Conservation (phyloP, 35 echinoderm and acorn worm genomes). For the Apostichopus californicus region DNA sequence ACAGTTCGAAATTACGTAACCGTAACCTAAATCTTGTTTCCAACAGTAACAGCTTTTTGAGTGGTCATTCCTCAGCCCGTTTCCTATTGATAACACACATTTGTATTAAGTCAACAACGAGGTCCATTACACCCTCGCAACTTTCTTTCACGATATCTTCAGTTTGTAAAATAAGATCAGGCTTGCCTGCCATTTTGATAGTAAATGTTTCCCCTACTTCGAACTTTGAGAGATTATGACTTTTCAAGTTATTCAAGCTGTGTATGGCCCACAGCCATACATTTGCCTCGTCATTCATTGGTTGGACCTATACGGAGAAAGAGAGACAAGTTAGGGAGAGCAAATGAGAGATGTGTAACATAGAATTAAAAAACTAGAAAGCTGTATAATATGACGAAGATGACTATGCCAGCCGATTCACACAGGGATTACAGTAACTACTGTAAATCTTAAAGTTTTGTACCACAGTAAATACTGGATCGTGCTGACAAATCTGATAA, state of each 20-base stretch:
- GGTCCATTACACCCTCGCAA: neutral
- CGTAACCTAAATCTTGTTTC: no score
- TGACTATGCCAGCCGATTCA: neutral
- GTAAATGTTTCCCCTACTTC: neutral
- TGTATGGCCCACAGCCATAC: neutral
- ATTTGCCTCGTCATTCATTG: neutral
- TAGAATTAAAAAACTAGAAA: neutral
- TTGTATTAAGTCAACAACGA: neutral
- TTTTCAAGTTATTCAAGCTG: neutral
- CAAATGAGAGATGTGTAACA: neutral
- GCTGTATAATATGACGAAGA: neutral
- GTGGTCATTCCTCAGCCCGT: no score
- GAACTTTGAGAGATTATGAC: neutral
- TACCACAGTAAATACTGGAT: no score
- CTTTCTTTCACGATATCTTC: neutral
- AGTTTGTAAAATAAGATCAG: neutral
- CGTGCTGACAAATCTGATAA: no score
- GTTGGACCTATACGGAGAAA: neutral
- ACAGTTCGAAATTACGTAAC: no score
- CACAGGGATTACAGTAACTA: no score
- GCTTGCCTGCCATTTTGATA: neutral
- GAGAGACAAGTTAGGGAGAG: neutral
- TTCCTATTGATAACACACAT: neutral
- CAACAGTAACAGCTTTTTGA: no score
- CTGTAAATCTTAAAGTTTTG: no score